Evolutionary conservation across 1,140 invertebrate species (phyloP).

Genomic region (Centruroides sculpturatus): DNA sequence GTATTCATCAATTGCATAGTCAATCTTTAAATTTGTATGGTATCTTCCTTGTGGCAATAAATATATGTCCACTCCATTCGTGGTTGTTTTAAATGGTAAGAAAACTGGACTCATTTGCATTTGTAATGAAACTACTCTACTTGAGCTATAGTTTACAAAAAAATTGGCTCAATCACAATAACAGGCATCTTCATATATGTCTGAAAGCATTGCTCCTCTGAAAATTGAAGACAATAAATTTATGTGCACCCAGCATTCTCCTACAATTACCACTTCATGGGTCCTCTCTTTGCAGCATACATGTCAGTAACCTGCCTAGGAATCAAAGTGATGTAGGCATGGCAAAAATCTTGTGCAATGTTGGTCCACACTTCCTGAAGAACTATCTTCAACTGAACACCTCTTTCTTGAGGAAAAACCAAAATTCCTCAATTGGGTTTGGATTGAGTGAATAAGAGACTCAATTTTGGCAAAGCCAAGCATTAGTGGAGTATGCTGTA

Average conservation of each 20-base stretch:
- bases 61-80: not conserved
- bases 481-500: not conserved
- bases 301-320: not conserved
- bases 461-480: not conserved
- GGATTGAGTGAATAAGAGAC: not conserved
- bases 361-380: not conserved
- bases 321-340: not conserved
- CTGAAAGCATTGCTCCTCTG: not conserved
- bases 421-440: not conserved
- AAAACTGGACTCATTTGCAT: not conserved
- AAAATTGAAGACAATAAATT: not conserved
- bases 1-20: too few relatives aligned
- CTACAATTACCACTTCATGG: not conserved
- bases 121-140: not conserved
- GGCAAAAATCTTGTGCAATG: not conserved
- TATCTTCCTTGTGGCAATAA: not conserved
- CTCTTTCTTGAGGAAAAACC: not conserved
- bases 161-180: not conserved
- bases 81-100: not conserved
- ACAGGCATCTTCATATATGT: not conserved
- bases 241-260: not conserved
- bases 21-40: not conserved
- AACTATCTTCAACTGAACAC: not conserved
- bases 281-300: not conserved
- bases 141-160: constrained; percentile 1